Evolutionary conservation across 2,888 invertebrate genomes (phyloP).

Genomic region (Mesorhabditis sp.): DNA sequence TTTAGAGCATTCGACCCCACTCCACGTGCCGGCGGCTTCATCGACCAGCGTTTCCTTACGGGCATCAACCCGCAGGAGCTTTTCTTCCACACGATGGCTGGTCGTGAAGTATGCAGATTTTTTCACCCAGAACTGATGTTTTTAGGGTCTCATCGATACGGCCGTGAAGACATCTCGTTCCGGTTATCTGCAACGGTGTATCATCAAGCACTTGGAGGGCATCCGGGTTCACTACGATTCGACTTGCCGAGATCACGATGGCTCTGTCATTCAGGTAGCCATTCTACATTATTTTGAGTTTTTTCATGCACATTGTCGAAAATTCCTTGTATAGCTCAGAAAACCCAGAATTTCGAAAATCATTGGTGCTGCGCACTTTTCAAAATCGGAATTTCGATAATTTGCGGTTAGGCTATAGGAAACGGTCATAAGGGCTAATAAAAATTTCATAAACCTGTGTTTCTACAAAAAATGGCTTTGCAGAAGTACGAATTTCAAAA

Average conservation of each 20-base stretch:
- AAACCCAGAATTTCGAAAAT: not conserved
- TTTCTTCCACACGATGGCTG: slow-evolving; percentile 99
- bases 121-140: not conserved
- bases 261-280: slow-evolving; percentile 79
- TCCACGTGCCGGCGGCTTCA: slow-evolving; percentile 74
- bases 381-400: not conserved
- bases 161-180: slow-evolving; percentile 98
- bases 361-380: slow-evolving; percentile 1
- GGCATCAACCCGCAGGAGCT: slow-evolving; percentile 97
- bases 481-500: no score
- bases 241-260: slow-evolving; percentile 91
- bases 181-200: slow-evolving; percentile 91
- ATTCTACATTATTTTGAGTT: not conserved
- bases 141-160: slow-evolving; percentile 92
- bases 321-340: not conserved
- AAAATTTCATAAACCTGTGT: no score
- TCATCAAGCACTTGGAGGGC: slow-evolving; percentile 96
- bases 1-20: slow-evolving; percentile 48
- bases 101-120: slow-evolving; percentile 77
- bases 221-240: slow-evolving; percentile 84
- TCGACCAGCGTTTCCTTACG: slow-evolving; percentile 91
- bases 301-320: not conserved
- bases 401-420: no score
- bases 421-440: no score
- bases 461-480: no score